These are phyloP conservation scores for Eristalis pertinax DNA, from an alignment of 2,888 invertebrate species.

Conservation along the genomic window DNA sequence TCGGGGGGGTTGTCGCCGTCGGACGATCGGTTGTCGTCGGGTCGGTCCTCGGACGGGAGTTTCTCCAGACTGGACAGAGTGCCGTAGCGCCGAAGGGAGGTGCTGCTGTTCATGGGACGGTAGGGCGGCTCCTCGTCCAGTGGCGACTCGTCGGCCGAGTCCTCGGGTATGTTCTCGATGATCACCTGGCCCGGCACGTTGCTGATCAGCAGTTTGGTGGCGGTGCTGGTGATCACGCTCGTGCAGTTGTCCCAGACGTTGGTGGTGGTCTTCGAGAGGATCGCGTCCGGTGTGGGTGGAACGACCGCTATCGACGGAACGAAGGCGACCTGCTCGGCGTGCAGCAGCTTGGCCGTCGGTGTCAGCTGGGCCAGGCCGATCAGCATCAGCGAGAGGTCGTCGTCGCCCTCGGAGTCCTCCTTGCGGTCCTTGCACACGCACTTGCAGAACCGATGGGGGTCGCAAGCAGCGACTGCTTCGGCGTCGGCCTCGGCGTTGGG, in stretches of 20 bases:
- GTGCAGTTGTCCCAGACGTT: conserved; percentile 80
- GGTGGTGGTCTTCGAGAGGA: conserved; percentile 80
- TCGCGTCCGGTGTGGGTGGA: conserved; percentile 87
- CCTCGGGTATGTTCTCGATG: conserved; percentile 82
- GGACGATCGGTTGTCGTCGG: conserved; percentile 81
- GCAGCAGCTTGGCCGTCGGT: conserved; percentile 82
- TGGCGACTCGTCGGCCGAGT: conserved; percentile 86
- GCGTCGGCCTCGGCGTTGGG: background rate
- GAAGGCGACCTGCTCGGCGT: conserved; percentile 79
- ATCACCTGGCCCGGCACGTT: conserved; percentile 76
- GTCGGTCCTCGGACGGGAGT: conserved; percentile 83
- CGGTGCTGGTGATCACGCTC: conserved; percentile 72
- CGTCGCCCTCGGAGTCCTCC: conserved; percentile 83
- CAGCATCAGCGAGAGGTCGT: conserved; percentile 86
- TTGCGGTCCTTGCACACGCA: conserved; percentile 76
- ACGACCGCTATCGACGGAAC: conserved; percentile 88
- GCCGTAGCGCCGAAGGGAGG: conserved; percentile 84
- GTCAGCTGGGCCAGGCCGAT: conserved; percentile 85
- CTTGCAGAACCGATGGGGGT: conserved; percentile 75
- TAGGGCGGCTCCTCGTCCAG: conserved; percentile 89
- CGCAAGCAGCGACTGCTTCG: conserved; percentile 35
- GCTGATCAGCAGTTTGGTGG: conserved; percentile 75
- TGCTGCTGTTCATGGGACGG: conserved; percentile 83
- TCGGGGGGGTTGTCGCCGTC: conserved; percentile 80
- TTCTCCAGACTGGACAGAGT: conserved; percentile 89